Evolutionary conservation across 2,113 vertebrate species (phyloP).

Genomic region (Pithys albifrons): DNA sequence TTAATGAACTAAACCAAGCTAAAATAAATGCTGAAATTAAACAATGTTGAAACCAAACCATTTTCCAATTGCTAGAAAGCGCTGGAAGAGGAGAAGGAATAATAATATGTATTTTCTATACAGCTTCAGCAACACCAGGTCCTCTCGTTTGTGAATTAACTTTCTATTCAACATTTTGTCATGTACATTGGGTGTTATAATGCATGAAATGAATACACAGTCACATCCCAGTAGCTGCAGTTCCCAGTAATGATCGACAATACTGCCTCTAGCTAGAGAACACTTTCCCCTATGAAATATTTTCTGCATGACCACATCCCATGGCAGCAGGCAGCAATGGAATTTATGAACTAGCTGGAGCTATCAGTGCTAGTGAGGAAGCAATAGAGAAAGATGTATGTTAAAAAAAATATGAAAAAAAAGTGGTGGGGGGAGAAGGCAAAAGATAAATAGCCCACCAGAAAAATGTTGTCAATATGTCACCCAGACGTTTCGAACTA

Average conservation of each 20-base stretch:
- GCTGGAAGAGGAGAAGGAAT: background rate
- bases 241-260: conserved; percentile 53
- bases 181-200: conserved; percentile 72
- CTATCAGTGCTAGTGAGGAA: conserved; percentile 9
- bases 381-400: conserved; percentile 1
- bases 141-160: conserved; percentile 61
- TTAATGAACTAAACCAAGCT: background rate
- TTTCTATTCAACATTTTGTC: conserved; percentile 71
- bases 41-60: background rate
- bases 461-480: background rate
- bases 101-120: background rate
- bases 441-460: background rate
- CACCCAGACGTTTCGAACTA: background rate
- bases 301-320: conserved; percentile 69
- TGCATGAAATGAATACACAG: conserved; percentile 77
- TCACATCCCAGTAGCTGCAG: conserved; percentile 64
- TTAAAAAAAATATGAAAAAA: background rate
- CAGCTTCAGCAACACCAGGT: background rate
- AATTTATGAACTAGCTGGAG: conserved; percentile 68
- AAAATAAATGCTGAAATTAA: conserved; percentile 19
- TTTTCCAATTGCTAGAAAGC: background rate
- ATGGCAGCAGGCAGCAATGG: conserved; percentile 57
- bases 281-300: conserved; percentile 58
- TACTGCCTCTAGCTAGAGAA: conserved; percentile 64
- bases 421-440: background rate